Percentiles rank a stretch among this genome's conserved stretches.
phyloP scores from a whole-genome alignment of 2,888 invertebrate species.

The Marasmarcha lunaedactyla region DNA sequence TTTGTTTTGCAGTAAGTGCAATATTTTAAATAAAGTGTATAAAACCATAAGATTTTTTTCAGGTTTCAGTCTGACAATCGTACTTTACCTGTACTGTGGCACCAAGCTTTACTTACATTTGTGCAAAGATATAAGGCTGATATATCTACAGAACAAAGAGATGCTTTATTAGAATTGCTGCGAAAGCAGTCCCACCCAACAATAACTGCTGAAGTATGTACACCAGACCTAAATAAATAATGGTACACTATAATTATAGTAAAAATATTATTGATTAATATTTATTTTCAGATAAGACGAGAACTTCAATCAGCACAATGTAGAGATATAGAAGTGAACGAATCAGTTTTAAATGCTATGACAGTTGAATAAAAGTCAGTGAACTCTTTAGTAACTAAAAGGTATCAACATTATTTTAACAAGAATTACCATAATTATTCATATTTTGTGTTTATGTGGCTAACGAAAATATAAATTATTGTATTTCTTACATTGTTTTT shows the following conservation, averaged over 20 bases:
- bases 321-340: constrained; percentile 76
- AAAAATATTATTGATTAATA: constrained; percentile 3
- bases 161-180: constrained; percentile 84
- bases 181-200: constrained; percentile 77
- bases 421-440: too few species aligned
- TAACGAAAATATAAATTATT: too few species aligned
- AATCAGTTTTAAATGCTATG: constrained; percentile 33
- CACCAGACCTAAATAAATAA: too few species aligned
- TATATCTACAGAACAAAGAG: constrained; percentile 92
- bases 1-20: not conserved
- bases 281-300: constrained; percentile 75
- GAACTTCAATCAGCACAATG: constrained; percentile 88
- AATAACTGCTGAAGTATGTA: constrained; percentile 75
- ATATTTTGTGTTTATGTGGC: too few species aligned
- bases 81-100: constrained; percentile 95
- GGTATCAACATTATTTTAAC: too few species aligned
- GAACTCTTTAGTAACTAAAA: too few species aligned
- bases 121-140: constrained; percentile 96
- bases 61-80: constrained; percentile 88
- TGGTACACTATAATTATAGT: too few species aligned
- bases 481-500: too few species aligned
- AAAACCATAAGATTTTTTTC: too few species aligned
- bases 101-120: constrained; percentile 94
- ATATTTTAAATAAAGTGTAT: too few species aligned
- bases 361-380: constrained; percentile 37